Percentiles rank a stretch among this genome's conserved stretches.
Evolutionary conservation across 2,888 invertebrate genomes (phyloP).

Genomic region (Eupsilia transversa): DNA sequence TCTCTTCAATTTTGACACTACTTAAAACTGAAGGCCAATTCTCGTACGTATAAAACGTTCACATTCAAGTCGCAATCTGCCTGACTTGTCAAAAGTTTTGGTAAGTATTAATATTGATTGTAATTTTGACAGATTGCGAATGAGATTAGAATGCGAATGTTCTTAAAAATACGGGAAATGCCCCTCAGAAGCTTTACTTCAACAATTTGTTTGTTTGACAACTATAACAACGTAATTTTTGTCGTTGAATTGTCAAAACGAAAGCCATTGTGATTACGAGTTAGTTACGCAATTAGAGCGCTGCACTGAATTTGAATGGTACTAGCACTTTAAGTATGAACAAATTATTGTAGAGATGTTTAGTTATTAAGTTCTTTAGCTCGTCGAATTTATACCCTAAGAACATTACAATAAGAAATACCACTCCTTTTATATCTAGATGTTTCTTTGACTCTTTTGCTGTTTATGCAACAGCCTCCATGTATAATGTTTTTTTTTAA

Average conservation of each 20-base stretch:
- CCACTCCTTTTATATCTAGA: neutral
- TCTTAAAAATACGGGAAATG: too few species aligned
- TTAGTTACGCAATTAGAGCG: neutral
- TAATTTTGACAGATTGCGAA: too few species aligned
- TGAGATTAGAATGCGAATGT: too few species aligned
- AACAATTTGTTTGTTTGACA: neutral
- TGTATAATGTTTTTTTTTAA: slow-evolving; percentile 4
- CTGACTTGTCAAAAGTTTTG: too few species aligned
- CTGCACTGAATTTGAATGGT: neutral
- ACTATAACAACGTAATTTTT: neutral
- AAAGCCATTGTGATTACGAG: slow-evolving; percentile 23
- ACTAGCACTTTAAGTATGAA: neutral
- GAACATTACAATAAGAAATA: neutral
- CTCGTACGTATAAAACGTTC: too few species aligned
- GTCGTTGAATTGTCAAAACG: slow-evolving; percentile 2
- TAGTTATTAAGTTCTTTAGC: slow-evolving; percentile 7
- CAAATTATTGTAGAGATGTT: neutral
- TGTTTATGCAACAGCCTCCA: neutral
- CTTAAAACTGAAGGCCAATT: too few species aligned
- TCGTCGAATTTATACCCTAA: slow-evolving; percentile 48
- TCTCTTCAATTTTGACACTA: neutral
- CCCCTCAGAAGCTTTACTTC: neutral
- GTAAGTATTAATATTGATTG: too few species aligned
- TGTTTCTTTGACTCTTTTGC: slow-evolving; percentile 24
- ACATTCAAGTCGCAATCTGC: too few species aligned